Evolutionary conservation across 1,140 invertebrate species (phyloP), one percentile per base, ranked within the genome.

Genomic region (Atta colombica): DNA sequence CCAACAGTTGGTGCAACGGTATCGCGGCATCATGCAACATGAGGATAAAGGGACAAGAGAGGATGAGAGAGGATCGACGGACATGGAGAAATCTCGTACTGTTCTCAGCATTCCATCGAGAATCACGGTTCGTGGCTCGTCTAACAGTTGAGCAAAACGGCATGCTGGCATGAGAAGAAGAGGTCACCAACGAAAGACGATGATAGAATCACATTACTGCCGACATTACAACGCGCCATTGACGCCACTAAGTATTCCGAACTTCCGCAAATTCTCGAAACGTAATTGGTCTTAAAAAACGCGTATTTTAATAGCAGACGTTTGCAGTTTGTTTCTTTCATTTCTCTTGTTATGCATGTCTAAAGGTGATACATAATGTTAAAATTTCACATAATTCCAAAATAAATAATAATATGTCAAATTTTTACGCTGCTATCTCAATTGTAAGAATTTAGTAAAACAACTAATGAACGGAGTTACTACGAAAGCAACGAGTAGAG

Each of bases 31-130:
- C 77, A 85, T 80, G 60, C 71, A 21, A 69, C 21, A 81, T 10
- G 49, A 72, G 28, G 71, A 77, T 39, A 16, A 61, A 85, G 68
- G n/a, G 81, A 80, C 31, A 31, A 10, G 21, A 39, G n/a, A 35
- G 49, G 45, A 31, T 3, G 28, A 31, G 45, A 63, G 21, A 53
- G 61, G 69, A 55, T 51, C 61, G 63, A 80, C 21, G 39, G 12
- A 45, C 18, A 66, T 81, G 77, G 86, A 87, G 88, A 89, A 88
- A 86, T 74, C 88, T 71, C 77, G 74, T 86, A 72, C 85, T 87
- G 89, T 90, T 90, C 82, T 86, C 88, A 88, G 89, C 89, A 90
- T 90, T 90, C 89, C 89, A 90, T 90, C 86, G 71, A 90, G 86
- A 81, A 90, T 90, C 89, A 63, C 80, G 89, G 69, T 60, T 89